A percentile compares a stretch with the other conserved stretches of the same genome.
Conservation (phyloP, 2,113 vertebrate species). For the Gavialis gangeticus region DNA sequence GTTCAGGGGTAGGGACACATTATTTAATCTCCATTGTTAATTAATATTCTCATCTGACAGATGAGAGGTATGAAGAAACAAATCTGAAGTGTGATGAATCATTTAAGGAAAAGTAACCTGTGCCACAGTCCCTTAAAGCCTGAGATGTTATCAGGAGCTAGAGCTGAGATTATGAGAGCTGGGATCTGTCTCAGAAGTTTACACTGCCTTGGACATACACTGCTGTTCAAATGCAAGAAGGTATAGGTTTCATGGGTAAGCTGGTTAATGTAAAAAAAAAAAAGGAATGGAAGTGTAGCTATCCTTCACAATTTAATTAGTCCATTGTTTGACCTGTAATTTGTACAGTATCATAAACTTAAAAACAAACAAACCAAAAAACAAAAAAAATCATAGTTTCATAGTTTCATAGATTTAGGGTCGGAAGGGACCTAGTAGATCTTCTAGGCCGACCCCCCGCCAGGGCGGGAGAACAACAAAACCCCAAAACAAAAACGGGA, state of each 20-base stretch:
- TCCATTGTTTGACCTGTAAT: background rate
- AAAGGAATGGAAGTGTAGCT: background rate
- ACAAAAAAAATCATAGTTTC: too few relatives aligned
- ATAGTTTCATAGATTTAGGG: too few relatives aligned
- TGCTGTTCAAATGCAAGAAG: background rate
- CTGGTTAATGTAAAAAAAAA: background rate
- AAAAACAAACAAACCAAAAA: too few relatives aligned
- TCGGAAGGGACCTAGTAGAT: too few relatives aligned
- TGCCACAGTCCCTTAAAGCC: background rate
- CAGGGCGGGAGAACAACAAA: too few relatives aligned
- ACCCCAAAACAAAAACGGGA: too few relatives aligned
- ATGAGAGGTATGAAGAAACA: background rate
- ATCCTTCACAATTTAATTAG: background rate
- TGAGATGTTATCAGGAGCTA: background rate
- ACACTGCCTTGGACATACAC: background rate
- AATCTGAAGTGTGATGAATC: background rate
- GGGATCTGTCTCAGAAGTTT: background rate
- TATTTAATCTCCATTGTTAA: background rate
- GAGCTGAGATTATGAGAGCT: background rate
- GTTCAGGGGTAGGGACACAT: too few relatives aligned
- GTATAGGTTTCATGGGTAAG: background rate
- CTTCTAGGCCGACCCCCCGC: too few relatives aligned
- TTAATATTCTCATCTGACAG: background rate
- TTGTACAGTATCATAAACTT: too few relatives aligned
- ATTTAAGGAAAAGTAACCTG: background rate